phyloP scores from a whole-genome alignment of 2,797 vertebrate species.

The Chelonia mydas region DNA sequence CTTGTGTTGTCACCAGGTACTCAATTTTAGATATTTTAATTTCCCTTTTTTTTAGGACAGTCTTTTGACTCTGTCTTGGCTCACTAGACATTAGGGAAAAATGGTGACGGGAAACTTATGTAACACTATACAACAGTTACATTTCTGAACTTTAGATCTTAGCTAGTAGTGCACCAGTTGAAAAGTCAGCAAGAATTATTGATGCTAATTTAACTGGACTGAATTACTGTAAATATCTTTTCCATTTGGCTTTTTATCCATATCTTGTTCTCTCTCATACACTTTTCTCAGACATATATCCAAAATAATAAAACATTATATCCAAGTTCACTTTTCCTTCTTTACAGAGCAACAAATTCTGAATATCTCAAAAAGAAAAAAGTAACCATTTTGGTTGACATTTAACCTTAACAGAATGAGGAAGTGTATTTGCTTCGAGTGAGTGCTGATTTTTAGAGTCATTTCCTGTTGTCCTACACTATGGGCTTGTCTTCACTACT shows the following conservation, averaged over 20 bases:
- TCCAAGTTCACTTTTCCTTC: slow-evolving; percentile 48
- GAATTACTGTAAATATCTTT: slow-evolving; percentile 52
- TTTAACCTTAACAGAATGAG: not conserved
- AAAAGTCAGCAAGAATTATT: slow-evolving; percentile 55
- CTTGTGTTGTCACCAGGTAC: slow-evolving; percentile 38
- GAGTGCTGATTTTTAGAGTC: not conserved
- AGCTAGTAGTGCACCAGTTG: slow-evolving; percentile 25
- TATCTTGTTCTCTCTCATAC: slow-evolving; percentile 63
- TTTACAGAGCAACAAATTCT: slow-evolving; percentile 47
- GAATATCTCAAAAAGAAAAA: slow-evolving; percentile 23
- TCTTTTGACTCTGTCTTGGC: not conserved
- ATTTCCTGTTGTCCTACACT: not conserved
- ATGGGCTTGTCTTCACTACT: no score
- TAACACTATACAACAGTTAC: slow-evolving; percentile 12
- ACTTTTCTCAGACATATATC: slow-evolving; percentile 43
- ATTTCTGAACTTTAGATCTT: slow-evolving; percentile 13
- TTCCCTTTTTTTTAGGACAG: not conserved
- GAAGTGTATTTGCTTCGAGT: not conserved
- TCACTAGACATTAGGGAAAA: not conserved
- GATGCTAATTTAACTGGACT: slow-evolving; percentile 61
- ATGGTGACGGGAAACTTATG: slow-evolving; percentile 20
- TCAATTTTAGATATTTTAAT: not conserved
- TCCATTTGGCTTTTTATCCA: slow-evolving; percentile 54
- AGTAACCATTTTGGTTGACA: not conserved
- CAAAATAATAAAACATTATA: slow-evolving; percentile 25